Conservation (phyloP, 1,140 invertebrate species). For the Littorina saxatilis region DNA sequence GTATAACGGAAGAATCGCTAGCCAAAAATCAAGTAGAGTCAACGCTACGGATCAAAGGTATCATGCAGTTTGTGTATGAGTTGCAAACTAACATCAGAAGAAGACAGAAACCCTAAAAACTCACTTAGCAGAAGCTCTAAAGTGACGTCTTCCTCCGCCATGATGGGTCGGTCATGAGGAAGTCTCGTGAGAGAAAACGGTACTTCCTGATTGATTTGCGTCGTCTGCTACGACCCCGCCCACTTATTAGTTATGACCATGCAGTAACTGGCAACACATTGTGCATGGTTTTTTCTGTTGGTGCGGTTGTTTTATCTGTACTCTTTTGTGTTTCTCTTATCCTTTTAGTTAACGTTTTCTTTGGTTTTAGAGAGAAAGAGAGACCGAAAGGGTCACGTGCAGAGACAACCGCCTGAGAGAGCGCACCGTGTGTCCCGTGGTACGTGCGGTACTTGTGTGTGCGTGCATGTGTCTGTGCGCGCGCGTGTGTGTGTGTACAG, state of each 20-base stretch:
- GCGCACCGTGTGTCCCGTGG: neutral
- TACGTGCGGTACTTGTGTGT: neutral
- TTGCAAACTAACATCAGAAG: neutral
- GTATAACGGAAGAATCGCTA: no score
- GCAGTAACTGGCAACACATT: neutral
- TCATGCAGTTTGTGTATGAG: no score
- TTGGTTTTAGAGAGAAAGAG: no score
- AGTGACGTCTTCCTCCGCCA: conserved; percentile 32
- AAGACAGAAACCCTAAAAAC: conserved; percentile 1
- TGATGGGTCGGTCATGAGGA: neutral
- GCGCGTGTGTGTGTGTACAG: neutral
- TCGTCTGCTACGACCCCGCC: conserved; percentile 7
- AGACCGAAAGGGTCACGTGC: no score
- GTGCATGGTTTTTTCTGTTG: neutral
- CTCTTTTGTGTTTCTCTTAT: no score
- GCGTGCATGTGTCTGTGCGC: no score
- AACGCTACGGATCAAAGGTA: no score
- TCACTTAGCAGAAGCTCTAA: conserved; percentile 24
- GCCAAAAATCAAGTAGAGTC: no score
- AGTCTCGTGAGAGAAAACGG: conserved; percentile 3
- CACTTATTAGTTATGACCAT: neutral
- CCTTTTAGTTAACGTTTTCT: no score
- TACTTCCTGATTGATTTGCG: neutral
- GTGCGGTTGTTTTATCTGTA: neutral
- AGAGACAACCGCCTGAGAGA: neutral